These are phyloP conservation scores for Trichechus manatus DNA, from an alignment of 2,113 vertebrate genomes.

Conservation along the genomic window DNA sequence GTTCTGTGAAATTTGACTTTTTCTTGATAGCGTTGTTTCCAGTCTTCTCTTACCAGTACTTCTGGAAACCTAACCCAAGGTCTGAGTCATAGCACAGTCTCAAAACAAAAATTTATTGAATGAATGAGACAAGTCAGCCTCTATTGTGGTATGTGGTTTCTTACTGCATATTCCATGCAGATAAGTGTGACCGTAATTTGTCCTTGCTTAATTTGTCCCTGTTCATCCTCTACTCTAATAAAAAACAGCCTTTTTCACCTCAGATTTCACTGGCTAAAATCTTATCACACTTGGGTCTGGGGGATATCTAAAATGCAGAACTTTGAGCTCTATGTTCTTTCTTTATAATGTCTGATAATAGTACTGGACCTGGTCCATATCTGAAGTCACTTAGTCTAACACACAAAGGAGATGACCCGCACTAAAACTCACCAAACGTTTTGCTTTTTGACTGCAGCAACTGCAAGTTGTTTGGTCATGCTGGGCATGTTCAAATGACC, in stretches of 20 bases:
- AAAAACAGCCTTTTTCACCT: slow-evolving; percentile 36
- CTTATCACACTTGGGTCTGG: slow-evolving; percentile 17
- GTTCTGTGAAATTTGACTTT: neutral
- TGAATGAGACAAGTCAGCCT: neutral
- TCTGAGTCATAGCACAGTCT: neutral
- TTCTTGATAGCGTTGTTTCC: neutral
- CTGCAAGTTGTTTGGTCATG: neutral
- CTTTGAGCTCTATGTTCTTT: neutral
- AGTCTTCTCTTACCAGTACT: neutral
- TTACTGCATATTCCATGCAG: neutral
- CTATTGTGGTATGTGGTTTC: neutral
- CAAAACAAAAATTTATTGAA: neutral
- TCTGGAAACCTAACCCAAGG: neutral
- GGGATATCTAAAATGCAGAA: neutral
- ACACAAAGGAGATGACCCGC: neutral
- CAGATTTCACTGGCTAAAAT: slow-evolving; percentile 47
- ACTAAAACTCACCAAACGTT: neutral
- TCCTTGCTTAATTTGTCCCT: slow-evolving; percentile 35
- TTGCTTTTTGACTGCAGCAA: neutral
- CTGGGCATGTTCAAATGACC: neutral
- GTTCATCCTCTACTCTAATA: slow-evolving; percentile 1
- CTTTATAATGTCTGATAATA: neutral
- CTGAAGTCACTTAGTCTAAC: neutral
- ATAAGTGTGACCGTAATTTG: neutral
- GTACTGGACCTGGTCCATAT: neutral